These are phyloP conservation scores for Rhinella marina DNA, from an alignment of 2,797 vertebrate genomes.

Conservation along the genomic window DNA sequence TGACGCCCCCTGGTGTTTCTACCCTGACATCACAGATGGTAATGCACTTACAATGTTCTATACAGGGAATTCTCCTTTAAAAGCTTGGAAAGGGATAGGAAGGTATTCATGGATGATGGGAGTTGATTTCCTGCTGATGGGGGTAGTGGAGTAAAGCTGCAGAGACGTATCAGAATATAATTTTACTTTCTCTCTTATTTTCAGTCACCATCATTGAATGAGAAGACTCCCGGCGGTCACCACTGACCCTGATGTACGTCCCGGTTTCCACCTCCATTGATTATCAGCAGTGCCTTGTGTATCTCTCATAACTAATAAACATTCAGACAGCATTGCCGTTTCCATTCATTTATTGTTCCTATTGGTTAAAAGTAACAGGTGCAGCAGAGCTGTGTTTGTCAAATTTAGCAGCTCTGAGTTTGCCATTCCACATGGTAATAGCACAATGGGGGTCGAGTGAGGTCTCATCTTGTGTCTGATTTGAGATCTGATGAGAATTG, in stretches of 20 bases:
- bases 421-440: too few relatives aligned
- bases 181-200: background rate
- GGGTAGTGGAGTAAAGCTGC: too few relatives aligned
- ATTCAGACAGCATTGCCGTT: background rate
- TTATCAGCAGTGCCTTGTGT: slow-evolving; percentile 6
- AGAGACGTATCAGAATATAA: background rate
- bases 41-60: background rate
- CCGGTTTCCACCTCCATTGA: background rate
- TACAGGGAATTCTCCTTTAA: too few relatives aligned
- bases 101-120: background rate
- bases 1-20: slow-evolving; percentile 47
- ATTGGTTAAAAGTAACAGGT: too few relatives aligned
- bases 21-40: slow-evolving; percentile 49
- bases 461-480: too few relatives aligned
- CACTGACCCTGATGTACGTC: background rate
- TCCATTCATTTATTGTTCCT: background rate
- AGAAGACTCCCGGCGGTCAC: background rate
- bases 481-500: too few relatives aligned
- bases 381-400: background rate
- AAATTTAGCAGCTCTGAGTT: too few relatives aligned
- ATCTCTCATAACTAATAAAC: slow-evolving; percentile 28
- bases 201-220: slow-evolving; percentile 18
- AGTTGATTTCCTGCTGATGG: too few relatives aligned
- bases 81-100: background rate
- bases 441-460: too few relatives aligned